Evolutionary conservation across 2,888 invertebrate species (phyloP).

Genomic region (Barypeithes pellucidus): DNA sequence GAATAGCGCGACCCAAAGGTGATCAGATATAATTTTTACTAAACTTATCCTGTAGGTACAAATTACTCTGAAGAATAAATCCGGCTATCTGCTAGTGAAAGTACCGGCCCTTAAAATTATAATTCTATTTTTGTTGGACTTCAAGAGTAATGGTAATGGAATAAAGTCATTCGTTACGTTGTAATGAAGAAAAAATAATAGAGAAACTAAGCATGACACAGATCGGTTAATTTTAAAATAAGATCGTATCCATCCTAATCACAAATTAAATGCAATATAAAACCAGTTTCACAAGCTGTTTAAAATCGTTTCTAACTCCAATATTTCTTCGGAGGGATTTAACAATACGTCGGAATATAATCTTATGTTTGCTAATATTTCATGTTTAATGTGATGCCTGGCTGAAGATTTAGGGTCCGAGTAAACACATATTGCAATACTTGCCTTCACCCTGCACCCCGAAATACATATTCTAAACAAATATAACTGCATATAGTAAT

Average conservation of each 20-base stretch:
- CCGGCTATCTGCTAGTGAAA: no score
- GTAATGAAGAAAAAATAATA: no score
- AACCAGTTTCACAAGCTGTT: neutral
- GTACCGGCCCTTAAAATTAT: no score
- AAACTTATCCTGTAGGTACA: no score
- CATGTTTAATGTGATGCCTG: slow-evolving; percentile 43
- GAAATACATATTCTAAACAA: slow-evolving; percentile 53
- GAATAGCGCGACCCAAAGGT: no score
- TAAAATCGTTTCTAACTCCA: slow-evolving; percentile 17
- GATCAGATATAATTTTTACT: no score
- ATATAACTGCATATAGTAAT: slow-evolving; percentile 54
- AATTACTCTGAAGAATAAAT: no score
- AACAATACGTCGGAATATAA: slow-evolving; percentile 14
- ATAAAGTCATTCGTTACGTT: no score
- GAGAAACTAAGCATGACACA: no score
- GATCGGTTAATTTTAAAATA: no score
- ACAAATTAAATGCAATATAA: neutral
- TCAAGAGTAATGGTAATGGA: no score
- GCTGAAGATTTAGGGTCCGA: slow-evolving; percentile 44
- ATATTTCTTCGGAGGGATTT: neutral
- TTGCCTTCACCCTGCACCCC: slow-evolving; percentile 25
- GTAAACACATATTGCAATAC: slow-evolving; percentile 34
- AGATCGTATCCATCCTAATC: neutral
- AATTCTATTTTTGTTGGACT: no score
- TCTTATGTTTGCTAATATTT: slow-evolving; percentile 51